phyloP scores from a whole-genome alignment of 2,797 vertebrate species.

The Mormyrops attenuatus region DNA sequence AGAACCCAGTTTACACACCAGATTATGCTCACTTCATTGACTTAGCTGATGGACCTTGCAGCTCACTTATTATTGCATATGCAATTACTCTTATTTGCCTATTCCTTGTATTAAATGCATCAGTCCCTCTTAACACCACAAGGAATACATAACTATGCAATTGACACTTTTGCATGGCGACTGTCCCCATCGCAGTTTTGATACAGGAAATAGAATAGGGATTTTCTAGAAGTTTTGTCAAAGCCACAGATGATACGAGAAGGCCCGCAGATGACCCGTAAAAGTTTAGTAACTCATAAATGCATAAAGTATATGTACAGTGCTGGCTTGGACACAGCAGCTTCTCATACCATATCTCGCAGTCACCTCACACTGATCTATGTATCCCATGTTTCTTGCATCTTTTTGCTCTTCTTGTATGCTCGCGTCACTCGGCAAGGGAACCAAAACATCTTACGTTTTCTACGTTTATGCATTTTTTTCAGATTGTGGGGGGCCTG shows the following conservation, averaged over 20 bases:
- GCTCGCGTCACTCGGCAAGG: neutral
- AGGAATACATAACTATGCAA: neutral
- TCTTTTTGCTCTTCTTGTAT: neutral
- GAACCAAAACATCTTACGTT: neutral
- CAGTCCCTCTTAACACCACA: neutral
- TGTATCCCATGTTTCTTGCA: neutral
- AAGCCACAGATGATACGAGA: neutral
- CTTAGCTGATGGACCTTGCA: neutral
- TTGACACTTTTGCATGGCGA: neutral
- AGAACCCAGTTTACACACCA: neutral
- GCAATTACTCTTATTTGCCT: neutral
- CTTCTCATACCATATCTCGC: neutral
- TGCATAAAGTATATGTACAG: neutral
- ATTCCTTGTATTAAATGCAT: neutral
- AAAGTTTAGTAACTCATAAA: neutral
- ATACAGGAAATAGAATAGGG: neutral
- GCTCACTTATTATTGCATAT: neutral
- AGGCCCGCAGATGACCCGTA: neutral
- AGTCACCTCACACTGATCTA: neutral
- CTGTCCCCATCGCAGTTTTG: neutral
- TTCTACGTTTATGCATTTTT: neutral
- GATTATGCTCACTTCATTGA: neutral
- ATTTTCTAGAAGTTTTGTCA: neutral
- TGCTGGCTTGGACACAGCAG: neutral
- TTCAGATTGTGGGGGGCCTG: neutral